phyloP scores from a whole-genome alignment of 2,888 invertebrate species.

The Drosophila mimica region DNA sequence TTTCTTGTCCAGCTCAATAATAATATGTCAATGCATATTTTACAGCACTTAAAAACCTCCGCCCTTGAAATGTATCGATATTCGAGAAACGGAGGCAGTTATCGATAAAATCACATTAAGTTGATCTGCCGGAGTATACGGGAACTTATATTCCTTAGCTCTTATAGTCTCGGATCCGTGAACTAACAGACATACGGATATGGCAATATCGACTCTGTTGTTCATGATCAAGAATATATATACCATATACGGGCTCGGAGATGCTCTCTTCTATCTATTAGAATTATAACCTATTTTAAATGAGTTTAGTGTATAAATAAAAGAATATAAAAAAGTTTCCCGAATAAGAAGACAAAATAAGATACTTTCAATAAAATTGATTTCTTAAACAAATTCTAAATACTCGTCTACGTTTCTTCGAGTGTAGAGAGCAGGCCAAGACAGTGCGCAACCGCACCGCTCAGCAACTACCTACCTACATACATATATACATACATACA shows the following conservation, averaged over 20 bases:
- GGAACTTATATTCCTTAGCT: not conserved
- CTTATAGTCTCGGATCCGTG: not conserved
- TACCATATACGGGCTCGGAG: not conserved
- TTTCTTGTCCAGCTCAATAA: not conserved
- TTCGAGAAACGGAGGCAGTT: not conserved
- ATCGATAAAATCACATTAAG: not conserved
- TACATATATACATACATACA: no score
- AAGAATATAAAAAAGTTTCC: not conserved
- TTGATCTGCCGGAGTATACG: not conserved
- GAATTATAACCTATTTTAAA: not conserved
- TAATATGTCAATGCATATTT: not conserved
- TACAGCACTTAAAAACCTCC: not conserved
- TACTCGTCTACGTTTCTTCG: not conserved
- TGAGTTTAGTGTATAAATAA: not conserved
- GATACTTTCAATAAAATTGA: not conserved
- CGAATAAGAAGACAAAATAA: not conserved
- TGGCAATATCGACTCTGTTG: no score
- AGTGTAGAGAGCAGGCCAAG: conserved; percentile 6
- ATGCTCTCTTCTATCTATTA: not conserved
- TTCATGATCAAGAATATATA: not conserved
- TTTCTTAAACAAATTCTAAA: not conserved
- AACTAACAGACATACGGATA: not conserved
- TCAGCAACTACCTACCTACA: conserved; percentile 17
- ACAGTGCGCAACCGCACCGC: conserved; percentile 43
- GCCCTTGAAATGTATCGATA: not conserved